Evolutionary conservation across 2,888 invertebrate species (phyloP).

Genomic region (Lasioglossum marginatum): DNA sequence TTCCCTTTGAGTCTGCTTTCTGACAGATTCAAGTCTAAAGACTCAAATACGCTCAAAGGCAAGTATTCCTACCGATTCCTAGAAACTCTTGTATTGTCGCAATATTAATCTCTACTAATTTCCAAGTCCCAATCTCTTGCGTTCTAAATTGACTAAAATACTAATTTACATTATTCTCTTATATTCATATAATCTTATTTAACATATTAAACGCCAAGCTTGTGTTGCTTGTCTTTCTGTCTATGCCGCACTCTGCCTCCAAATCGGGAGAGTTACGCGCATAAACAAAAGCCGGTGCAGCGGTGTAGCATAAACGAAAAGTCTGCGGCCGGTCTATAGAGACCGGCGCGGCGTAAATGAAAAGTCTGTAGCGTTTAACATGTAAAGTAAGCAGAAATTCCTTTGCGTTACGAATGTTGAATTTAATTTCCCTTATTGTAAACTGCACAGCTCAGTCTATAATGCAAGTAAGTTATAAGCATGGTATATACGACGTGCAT

Average conservation of each 20-base stretch:
- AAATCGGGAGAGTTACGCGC: background rate
- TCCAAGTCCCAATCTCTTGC: background rate
- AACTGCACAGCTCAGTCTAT: background rate
- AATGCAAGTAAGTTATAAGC: constrained; percentile 27
- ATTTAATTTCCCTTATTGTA: background rate
- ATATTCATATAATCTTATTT: too few species aligned
- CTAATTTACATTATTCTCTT: too few species aligned
- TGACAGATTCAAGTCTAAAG: constrained; percentile 76
- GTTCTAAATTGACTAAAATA: background rate
- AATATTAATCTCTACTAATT: background rate
- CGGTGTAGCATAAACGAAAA: background rate
- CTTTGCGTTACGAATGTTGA: background rate
- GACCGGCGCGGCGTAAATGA: too few species aligned
- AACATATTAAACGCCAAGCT: background rate
- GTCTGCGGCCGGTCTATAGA: too few species aligned
- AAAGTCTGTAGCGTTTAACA: background rate
- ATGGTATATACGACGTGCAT: constrained; percentile 40
- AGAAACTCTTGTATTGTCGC: background rate
- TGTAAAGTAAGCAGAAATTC: background rate
- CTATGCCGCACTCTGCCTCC: background rate
- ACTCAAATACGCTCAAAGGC: constrained; percentile 77
- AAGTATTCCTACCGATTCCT: constrained; percentile 7
- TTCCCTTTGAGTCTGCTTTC: constrained; percentile 81
- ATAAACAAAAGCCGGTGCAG: background rate
- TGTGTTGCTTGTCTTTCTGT: background rate